Base-by-base conservation (phyloP, 2,888 invertebrate species). In the Gastracanthus pulcherrimus region DNA sequence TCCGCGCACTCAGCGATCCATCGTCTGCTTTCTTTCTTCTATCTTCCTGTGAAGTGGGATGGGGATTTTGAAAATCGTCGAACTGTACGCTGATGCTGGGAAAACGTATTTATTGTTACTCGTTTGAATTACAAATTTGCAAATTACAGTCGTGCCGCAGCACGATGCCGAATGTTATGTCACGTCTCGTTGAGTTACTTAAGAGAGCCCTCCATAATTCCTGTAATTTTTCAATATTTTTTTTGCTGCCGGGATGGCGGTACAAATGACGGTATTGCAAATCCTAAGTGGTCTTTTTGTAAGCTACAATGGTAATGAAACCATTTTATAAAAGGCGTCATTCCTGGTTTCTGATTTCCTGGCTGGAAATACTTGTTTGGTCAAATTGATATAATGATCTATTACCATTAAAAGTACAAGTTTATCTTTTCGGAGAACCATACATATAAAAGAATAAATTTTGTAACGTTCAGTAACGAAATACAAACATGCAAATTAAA, bases 71-170 rank as follows among this genome's bases (percentile, higher is more conserved):
- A n/a, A n/a, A n/a, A n/a, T n/a, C n/a, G n/a, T 16, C 16, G 16
- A 16, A 29, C 29, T 16, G 31, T 26, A n/a, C 16, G 45, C 4
- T 13, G n/a, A n/a, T n/a, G 13, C 45, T 45, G 45, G 45, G 45
- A 45, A 45, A n/a, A n/a, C n/a, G 3, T 45, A 23, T 70, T 74
- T 66, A 75, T 77, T 7, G 58, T 58, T 34, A n/a, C 80, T 75
- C 69, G 78, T 77, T 78, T 36, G 55, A 74, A 70, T 71, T 38
- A 45, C 72, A 36, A 64, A 81, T 81, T 64, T 34, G 72, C 60
- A 80, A 81, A 72, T 72, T 69, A 48, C 48, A 71, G 31, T 45
- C 76, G 79, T n/a, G 19, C 62, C 77, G 80, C 51, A 23, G 64
- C 6, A 19, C 19, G 19, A 23, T 34, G 51, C 19, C 31, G 45